Evolutionary conservation across 2,797 vertebrate species (phyloP).

Genomic region (Neosilurus hyrtlii): DNA sequence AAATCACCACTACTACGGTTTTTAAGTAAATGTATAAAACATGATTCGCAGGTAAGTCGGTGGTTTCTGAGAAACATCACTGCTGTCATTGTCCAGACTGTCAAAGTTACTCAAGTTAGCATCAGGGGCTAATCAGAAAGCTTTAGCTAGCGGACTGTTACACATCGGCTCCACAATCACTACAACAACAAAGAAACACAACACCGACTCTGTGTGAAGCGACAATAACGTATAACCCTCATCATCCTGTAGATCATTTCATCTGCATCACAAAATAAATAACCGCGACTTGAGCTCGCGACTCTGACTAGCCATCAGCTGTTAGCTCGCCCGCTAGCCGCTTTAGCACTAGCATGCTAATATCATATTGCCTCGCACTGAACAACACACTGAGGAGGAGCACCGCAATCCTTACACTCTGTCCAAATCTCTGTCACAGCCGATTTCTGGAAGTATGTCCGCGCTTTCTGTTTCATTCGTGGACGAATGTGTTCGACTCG

Average conservation of each 20-base stretch:
- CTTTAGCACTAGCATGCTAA: conserved; percentile 50
- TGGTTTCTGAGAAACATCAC: background rate
- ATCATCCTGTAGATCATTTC: too few relatives aligned
- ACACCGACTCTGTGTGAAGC: background rate
- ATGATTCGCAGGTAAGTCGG: background rate
- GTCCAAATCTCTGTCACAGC: conserved; percentile 33
- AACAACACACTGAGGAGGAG: conserved; percentile 24
- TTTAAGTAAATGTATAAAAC: background rate
- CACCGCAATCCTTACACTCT: conserved; percentile 40
- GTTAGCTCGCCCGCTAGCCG: conserved; percentile 25
- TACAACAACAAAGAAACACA: background rate
- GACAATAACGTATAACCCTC: background rate
- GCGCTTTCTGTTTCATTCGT: conserved; percentile 12
- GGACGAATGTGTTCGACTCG: conserved; percentile 51
- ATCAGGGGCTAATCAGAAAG: background rate
- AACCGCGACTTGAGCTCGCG: background rate
- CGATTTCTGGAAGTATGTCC: conserved; percentile 17
- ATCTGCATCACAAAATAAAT: background rate
- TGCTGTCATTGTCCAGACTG: conserved; percentile 9
- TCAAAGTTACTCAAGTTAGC: conserved; percentile 32
- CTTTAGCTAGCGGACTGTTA: background rate
- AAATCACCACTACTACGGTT: too few relatives aligned
- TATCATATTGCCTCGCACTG: conserved; percentile 43
- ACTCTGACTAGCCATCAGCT: conserved; percentile 46
- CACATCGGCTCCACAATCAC: background rate